Conservation (phyloP, 2,113 vertebrate species). For the Pelecanoides urinatrix region DNA sequence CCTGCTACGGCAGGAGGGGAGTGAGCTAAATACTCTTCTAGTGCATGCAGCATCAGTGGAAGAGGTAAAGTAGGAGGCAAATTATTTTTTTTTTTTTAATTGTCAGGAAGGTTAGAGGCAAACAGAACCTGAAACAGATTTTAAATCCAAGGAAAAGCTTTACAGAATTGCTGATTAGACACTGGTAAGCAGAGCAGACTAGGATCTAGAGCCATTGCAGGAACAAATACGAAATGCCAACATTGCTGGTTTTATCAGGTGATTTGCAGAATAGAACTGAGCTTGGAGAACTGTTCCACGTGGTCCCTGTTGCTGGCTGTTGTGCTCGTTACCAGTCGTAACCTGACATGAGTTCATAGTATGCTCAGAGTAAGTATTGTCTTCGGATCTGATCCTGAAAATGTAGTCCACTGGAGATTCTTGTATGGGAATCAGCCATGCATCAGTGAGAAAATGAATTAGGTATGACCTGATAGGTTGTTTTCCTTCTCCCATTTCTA, state of each 20-base stretch:
- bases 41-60: neutral
- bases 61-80: neutral
- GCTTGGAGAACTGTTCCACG: neutral
- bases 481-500: neutral
- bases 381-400: neutral
- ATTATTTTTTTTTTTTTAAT: neutral
- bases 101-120: neutral
- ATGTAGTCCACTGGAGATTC: conserved; percentile 11
- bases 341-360: neutral
- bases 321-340: neutral
- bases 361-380: neutral
- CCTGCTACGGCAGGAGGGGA: neutral
- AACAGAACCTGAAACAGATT: neutral
- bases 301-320: neutral
- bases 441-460: neutral
- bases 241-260: neutral
- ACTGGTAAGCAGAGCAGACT: neutral
- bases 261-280: conserved; percentile 2
- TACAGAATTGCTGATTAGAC: neutral
- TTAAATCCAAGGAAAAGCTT: neutral
- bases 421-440: conserved; percentile 25
- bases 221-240: neutral
- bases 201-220: neutral
- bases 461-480: neutral
- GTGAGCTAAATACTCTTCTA: neutral